These are phyloP conservation scores for Siderastrea radians DNA, from an alignment of 92 coral and sea anemone species.

Conservation along the genomic window DNA sequence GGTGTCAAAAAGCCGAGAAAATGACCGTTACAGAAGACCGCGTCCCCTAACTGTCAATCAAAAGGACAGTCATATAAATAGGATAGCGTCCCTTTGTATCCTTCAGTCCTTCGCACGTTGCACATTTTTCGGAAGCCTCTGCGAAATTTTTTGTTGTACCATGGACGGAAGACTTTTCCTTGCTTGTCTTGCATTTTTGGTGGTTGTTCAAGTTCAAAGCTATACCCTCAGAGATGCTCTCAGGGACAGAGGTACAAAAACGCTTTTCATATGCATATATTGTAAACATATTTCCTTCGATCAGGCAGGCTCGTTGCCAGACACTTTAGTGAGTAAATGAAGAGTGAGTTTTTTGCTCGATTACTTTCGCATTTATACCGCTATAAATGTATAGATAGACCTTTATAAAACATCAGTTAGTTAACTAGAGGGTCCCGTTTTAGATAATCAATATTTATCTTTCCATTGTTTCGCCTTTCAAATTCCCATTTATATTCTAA, in stretches of 20 bases:
- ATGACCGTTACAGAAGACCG: slow-evolving; percentile 5
- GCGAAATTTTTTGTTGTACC: not conserved
- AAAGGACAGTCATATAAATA: not conserved
- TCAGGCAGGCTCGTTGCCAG: no score
- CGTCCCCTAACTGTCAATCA: slow-evolving; percentile 33
- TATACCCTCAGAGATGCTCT: slow-evolving; percentile 12
- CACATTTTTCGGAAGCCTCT: no score
- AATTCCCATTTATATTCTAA: not conserved
- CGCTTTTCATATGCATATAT: no score
- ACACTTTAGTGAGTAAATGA: no score
- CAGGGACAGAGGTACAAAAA: slow-evolving; percentile 7
- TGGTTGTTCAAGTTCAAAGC: slow-evolving; percentile 1
- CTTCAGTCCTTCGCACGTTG: not conserved
- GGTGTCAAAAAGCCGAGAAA: not conserved
- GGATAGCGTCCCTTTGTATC: not conserved
- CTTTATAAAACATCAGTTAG: not conserved
- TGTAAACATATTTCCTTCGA: no score
- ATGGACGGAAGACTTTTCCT: not conserved
- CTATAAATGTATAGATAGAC: no score
- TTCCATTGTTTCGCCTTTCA: not conserved
- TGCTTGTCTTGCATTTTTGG: slow-evolving; percentile 5
- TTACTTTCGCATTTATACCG: no score
- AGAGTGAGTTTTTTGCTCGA: no score
- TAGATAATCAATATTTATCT: not conserved
- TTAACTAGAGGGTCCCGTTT: not conserved